Evolutionary conservation across 2,797 vertebrate species (phyloP).

Genomic region (Hozukius guyotensis): DNA sequence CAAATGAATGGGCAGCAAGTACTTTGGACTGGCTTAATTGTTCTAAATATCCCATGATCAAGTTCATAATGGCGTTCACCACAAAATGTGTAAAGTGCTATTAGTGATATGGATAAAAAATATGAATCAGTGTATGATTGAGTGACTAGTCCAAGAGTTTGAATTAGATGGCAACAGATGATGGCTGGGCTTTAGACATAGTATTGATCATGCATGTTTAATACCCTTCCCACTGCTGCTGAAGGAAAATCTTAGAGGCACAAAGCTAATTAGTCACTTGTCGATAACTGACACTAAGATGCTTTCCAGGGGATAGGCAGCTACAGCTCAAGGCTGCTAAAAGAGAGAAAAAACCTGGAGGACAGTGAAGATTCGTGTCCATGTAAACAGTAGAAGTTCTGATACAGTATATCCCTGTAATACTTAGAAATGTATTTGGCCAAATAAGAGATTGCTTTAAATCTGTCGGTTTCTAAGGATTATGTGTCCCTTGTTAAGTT

Average conservation of each 20-base stretch:
- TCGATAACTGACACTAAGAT: conserved; percentile 72
- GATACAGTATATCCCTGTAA: not conserved
- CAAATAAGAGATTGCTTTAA: conserved; percentile 13
- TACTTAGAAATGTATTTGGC: not conserved
- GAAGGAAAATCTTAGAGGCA: conserved; percentile 59
- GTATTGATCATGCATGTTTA: conserved; percentile 71
- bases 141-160: conserved; percentile 39
- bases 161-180: conserved; percentile 41
- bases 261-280: conserved; percentile 71
- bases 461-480: not conserved
- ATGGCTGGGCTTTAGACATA: conserved; percentile 46
- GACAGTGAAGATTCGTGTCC: conserved; percentile 16
- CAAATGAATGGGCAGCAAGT: not conserved
- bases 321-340: conserved; percentile 33
- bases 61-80: conserved; percentile 1
- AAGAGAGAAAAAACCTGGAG: conserved; percentile 24
- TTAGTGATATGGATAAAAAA: conserved; percentile 51
- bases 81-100: conserved; percentile 8
- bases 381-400: not conserved
- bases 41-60: not conserved
- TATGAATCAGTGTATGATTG: conserved; percentile 52
- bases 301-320: conserved; percentile 42
- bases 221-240: conserved; percentile 50
- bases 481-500: not conserved
- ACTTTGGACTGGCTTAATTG: not conserved